Evolutionary conservation across 2,113 vertebrate genomes (phyloP), one percentile per base, ranked within the genome.

Genomic region (Eidolon helvum): DNA sequence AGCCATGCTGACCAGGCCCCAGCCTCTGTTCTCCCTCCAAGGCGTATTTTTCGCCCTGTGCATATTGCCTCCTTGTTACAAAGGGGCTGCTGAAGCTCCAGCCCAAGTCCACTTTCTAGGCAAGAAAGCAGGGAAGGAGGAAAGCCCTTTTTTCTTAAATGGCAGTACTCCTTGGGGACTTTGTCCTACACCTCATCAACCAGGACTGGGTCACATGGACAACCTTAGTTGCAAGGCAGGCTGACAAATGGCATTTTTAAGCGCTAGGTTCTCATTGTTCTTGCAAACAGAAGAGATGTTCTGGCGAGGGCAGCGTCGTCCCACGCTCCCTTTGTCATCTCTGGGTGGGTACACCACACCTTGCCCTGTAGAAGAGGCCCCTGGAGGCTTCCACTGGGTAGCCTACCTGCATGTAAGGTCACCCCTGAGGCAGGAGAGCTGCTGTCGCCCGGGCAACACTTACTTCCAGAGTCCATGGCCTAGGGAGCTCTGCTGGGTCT

Each of bases 1-100:
- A n/a, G 57, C 38, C 16, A 2, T 45, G 50, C 50, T 77, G 7
- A 0, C 18, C 35, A 50, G 75, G 75, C 40, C 50, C 71, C 68
- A 7, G 24, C n/a, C 3, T 61, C 48, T 21, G 3, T 66, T 33
- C 33, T 43, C 22, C 50, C 19, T 4, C 0, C 38, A 1, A 38
- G 35, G 21, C 4, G 18, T 38, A 43, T 1, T 12, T 75, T 75
- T 6, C 11, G n/a, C 12, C 16, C n/a, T 35, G 12, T 77, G 77
- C 30, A 3, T 21, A 18, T 61, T 82, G 66, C 91, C 63, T 91
- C 88, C 61, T 71, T 82, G n/a, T 91, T 88, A 77, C 33, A 57
- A 68, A 4, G n/a, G 71, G 61, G 26, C 75, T 72, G 87, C 91
- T 48, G 16, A 40, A 24, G 80, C 88, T 85, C 75, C 88, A 48